These are phyloP conservation scores for Apis dorsata DNA, from an alignment of 1,140 invertebrate species.

Conservation along the genomic window DNA sequence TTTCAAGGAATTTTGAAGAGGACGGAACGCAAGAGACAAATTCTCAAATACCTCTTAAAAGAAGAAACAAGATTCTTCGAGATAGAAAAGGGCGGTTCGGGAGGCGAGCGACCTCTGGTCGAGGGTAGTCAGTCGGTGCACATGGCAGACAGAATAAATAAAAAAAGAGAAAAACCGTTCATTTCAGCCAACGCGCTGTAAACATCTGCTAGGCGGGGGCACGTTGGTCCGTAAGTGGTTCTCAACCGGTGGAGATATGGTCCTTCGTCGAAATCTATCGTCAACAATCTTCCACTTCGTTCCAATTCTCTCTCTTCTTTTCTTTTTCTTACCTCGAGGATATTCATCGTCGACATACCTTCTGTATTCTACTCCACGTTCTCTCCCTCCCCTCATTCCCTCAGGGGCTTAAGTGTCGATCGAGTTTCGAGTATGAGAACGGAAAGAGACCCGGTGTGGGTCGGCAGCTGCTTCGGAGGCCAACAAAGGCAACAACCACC, in stretches of 20 bases:
- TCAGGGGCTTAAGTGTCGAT: constrained; percentile 71
- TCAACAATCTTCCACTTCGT: constrained; percentile 4
- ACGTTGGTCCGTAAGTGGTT: constrained; percentile 47
- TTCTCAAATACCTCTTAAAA: not conserved
- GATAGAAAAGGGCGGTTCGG: constrained; percentile 52
- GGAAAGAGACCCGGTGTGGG: constrained; percentile 73
- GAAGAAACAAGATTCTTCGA: constrained; percentile 30
- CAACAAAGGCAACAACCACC: constrained; percentile 73
- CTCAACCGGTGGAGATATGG: constrained; percentile 27
- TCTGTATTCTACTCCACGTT: not conserved
- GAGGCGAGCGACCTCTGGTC: constrained; percentile 58
- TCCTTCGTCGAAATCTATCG: not conserved
- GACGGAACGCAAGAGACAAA: not conserved
- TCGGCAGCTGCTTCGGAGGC: constrained; percentile 73
- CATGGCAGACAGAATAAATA: constrained; percentile 74
- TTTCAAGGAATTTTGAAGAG: not conserved
- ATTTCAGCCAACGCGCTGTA: constrained; percentile 72
- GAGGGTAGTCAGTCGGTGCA: constrained; percentile 66
- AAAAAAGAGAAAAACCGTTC: constrained; percentile 72
- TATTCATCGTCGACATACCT: constrained; percentile 26
- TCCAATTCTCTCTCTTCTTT: not conserved
- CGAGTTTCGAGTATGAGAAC: constrained; percentile 77
- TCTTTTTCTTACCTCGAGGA: constrained; percentile 30
- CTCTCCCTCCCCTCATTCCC: constrained; percentile 10
- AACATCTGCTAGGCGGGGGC: constrained; percentile 77